phyloP scores from a whole-genome alignment of 2,797 vertebrate species.

The Euthynnus affinis region DNA sequence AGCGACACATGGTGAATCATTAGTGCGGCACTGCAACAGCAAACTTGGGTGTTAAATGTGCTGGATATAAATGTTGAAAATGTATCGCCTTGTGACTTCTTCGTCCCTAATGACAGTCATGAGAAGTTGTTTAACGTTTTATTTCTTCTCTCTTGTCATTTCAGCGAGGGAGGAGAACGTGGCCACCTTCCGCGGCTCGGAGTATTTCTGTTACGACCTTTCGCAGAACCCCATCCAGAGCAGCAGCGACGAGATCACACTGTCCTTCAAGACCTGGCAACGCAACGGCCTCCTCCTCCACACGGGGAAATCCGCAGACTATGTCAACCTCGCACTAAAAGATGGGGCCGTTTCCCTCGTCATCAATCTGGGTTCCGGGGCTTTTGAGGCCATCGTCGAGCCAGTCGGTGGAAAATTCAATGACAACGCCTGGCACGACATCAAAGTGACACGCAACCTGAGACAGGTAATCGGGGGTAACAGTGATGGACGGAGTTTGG shows the following conservation, averaged over 20 bases:
- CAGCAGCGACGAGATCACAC: conserved; percentile 98
- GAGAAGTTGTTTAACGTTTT: not conserved
- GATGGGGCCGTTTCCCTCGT: conserved; percentile 96
- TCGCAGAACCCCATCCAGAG: conserved; percentile 99
- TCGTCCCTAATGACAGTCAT: not conserved
- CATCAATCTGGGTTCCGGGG: conserved; percentile 98
- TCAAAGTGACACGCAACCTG: conserved; percentile 99
- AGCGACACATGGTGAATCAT: not conserved
- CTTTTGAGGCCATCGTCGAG: conserved; percentile 98
- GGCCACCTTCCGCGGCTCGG: conserved; percentile 97
- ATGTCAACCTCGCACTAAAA: conserved; percentile 98
- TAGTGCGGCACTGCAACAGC: not conserved
- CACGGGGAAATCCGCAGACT: conserved; percentile 98
- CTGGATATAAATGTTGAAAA: not conserved
- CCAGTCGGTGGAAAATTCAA: conserved; percentile 99
- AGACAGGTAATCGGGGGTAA: conserved; percentile 94
- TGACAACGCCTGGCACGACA: conserved; percentile 98
- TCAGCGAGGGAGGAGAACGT: conserved; percentile 96
- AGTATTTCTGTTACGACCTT: conserved; percentile 98
- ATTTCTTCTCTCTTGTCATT: conserved; percentile 34
- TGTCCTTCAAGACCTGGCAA: conserved; percentile 99
- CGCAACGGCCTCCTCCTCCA: conserved; percentile 98
- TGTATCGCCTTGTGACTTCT: not conserved
- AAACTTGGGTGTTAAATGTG: no score
- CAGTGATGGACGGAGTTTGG: conserved; percentile 62